Evolutionary conservation across 2,113 vertebrate species (phyloP).

Genomic region (Sisor rabdophorus): DNA sequence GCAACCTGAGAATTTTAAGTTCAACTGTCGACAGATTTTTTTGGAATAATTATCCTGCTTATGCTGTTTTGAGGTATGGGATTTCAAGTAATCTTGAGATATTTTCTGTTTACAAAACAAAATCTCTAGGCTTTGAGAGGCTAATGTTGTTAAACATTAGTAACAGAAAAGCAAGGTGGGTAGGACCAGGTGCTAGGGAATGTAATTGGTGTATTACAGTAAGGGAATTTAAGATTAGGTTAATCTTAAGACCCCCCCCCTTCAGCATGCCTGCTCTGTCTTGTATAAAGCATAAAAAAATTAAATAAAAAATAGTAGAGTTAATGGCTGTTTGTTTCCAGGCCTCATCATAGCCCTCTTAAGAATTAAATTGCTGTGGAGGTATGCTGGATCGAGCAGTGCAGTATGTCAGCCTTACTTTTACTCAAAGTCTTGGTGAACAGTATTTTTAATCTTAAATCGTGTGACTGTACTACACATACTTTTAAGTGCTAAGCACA

Average conservation of each 20-base stretch:
- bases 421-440: neutral
- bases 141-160: conserved; percentile 51
- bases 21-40: conserved; percentile 7
- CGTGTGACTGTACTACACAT: neutral
- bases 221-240: conserved; percentile 80
- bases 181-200: conserved; percentile 36
- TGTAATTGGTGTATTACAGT: conserved; percentile 73
- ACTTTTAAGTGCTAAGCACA: neutral
- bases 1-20: neutral
- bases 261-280: conserved; percentile 75
- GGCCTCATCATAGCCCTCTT: conserved; percentile 15
- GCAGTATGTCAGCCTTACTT: neutral
- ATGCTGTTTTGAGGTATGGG: conserved; percentile 52
- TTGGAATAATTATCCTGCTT: conserved; percentile 25
- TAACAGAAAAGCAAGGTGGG: conserved; percentile 43
- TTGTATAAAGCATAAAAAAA: conserved; percentile 65
- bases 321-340: conserved; percentile 44
- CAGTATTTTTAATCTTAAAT: neutral
- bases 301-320: too few relatives aligned
- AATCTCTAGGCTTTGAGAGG: conserved; percentile 53
- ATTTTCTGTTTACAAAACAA: conserved; percentile 65
- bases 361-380: conserved; percentile 12
- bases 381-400: neutral
- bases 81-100: conserved; percentile 51
- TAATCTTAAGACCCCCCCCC: conserved; percentile 70